These are phyloP conservation scores for Ploceus nigricollis DNA, from an alignment of 2,113 vertebrate species.

Conservation along the genomic window DNA sequence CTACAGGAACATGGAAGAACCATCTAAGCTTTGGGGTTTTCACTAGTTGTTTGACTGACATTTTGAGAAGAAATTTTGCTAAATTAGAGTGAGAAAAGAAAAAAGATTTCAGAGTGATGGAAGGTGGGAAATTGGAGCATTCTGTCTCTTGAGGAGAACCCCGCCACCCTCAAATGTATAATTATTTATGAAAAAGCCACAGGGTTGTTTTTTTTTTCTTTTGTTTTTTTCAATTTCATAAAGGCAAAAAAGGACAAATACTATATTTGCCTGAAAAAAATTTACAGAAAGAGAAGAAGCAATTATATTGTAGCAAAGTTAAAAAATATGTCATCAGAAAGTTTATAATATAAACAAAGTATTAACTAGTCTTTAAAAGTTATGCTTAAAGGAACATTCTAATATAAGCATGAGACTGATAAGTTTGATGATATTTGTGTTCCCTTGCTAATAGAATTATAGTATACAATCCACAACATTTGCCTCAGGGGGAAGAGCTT, in stretches of 20 bases:
- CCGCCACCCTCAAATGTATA: background rate
- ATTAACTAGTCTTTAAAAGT: background rate
- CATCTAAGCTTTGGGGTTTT: background rate
- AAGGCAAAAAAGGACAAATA: fast-evolving
- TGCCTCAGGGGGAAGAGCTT: background rate
- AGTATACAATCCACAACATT: background rate
- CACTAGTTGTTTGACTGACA: background rate
- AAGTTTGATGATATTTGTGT: background rate
- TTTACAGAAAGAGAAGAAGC: background rate
- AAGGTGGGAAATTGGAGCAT: background rate
- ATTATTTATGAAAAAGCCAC: background rate
- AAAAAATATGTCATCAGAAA: background rate
- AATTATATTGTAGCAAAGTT: background rate
- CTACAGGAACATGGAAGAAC: background rate
- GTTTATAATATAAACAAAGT: background rate
- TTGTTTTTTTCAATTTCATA: background rate
- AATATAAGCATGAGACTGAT: background rate
- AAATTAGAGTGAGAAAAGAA: background rate
- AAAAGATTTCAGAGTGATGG: background rate
- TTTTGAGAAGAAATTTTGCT: background rate
- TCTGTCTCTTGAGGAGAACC: background rate
- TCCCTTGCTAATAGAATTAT: background rate
- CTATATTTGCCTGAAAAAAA: background rate
- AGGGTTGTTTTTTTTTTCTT: background rate
- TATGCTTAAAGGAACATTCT: background rate